Evolutionary conservation across 2,888 invertebrate genomes (phyloP).

Genomic region (Drosophila affinis): DNA sequence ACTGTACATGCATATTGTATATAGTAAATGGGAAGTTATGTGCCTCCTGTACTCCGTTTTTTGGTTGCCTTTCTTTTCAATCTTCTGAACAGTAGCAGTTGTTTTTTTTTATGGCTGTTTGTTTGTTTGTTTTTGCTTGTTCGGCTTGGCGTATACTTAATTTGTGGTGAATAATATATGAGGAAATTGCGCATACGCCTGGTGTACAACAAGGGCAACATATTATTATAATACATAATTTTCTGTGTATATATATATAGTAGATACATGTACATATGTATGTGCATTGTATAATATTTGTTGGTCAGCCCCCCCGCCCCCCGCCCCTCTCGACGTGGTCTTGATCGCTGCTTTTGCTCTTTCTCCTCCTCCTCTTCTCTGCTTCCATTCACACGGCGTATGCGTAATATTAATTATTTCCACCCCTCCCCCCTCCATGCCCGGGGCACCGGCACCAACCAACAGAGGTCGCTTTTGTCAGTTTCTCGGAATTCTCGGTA

Average conservation of each 20-base stretch:
- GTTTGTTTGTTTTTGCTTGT: no score
- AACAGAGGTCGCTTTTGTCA: background rate
- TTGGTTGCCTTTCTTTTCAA: background rate
- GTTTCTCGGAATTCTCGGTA: no score
- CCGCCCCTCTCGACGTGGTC: no score
- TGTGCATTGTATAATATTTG: background rate
- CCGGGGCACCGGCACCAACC: background rate
- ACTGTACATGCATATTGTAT: no score
- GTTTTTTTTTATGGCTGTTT: background rate
- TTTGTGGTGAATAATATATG: constrained; percentile 1
- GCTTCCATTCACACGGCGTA: background rate
- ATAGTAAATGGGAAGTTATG: no score
- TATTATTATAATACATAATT: background rate
- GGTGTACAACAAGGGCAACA: background rate
- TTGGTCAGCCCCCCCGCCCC: background rate
- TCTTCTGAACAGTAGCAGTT: background rate
- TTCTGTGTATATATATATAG: background rate
- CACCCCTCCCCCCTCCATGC: background rate
- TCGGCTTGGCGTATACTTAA: constrained; percentile 20
- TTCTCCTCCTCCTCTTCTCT: background rate
- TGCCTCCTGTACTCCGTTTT: background rate
- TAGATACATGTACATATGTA: background rate
- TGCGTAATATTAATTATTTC: constrained; percentile 1
- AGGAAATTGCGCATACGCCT: constrained; percentile 17
- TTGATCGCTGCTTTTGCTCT: no score